phyloP scores from a whole-genome alignment of 2,888 invertebrate genomes.

The Brenthis daphne region DNA sequence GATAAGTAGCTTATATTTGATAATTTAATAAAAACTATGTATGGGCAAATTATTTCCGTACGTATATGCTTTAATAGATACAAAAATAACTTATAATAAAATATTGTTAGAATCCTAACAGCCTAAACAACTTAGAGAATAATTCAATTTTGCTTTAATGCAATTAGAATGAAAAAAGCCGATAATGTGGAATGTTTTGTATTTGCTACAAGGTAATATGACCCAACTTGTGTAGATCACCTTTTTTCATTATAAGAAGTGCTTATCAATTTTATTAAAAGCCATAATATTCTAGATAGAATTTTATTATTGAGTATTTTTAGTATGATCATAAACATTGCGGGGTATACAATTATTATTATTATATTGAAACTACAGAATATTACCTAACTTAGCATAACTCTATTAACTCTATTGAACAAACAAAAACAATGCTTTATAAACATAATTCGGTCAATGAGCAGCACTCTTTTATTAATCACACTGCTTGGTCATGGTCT shows the following conservation, averaged over 20 bases:
- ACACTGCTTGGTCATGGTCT: background rate
- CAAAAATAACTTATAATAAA: background rate
- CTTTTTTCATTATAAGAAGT: slow-evolving; percentile 28
- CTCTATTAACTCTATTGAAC: too few species aligned
- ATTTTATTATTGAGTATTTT: slow-evolving; percentile 2
- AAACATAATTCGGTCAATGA: too few species aligned
- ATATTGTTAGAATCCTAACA: background rate
- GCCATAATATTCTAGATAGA: background rate
- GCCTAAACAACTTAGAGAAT: background rate
- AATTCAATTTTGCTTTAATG: slow-evolving; percentile 7
- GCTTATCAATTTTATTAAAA: slow-evolving; percentile 30
- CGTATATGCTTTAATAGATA: too few species aligned
- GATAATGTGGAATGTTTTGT: slow-evolving; percentile 8
- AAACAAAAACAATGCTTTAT: too few species aligned
- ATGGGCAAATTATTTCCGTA: too few species aligned
- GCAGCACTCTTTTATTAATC: background rate
- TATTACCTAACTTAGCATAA: background rate
- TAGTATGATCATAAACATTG: background rate
- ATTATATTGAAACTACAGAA: background rate
- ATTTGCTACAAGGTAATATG: slow-evolving; percentile 7
- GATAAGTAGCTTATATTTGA: too few species aligned
- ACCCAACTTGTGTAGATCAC: slow-evolving; percentile 19
- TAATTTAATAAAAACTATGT: too few species aligned
- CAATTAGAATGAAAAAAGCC: slow-evolving; percentile 3
- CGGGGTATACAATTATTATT: slow-evolving; percentile 1